Percentiles rank a stretch among this genome's conserved stretches.
These are phyloP conservation scores for Enteromius unitaeniatus DNA, from an alignment of 2,797 vertebrate genomes.

Conservation along the genomic window DNA sequence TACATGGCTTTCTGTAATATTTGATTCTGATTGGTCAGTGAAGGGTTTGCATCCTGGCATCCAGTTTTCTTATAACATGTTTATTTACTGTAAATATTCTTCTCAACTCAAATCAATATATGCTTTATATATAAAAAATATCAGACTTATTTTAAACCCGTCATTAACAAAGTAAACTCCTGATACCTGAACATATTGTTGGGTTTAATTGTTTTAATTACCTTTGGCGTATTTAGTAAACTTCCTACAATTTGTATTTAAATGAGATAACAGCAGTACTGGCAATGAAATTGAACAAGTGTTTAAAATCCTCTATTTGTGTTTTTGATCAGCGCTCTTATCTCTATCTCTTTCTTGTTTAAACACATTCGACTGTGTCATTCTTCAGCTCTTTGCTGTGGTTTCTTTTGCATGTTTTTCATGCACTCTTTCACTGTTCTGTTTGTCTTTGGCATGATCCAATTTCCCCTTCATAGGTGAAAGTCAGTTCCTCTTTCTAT, in stretches of 20 bases:
- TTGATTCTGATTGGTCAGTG: not conserved
- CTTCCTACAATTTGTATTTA: not conserved
- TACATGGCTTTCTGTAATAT: not conserved
- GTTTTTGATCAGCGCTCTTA: not conserved
- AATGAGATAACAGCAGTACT: not conserved
- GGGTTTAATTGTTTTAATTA: not conserved
- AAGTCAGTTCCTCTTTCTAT: constrained; percentile 49
- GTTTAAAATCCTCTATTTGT: not conserved
- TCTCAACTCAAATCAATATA: not conserved
- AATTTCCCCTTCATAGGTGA: constrained; percentile 30
- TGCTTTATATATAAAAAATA: not conserved
- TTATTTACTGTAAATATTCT: not conserved
- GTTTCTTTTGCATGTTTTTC: constrained; percentile 16
- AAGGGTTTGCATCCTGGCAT: not conserved
- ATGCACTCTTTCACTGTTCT: not conserved
- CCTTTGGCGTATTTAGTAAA: not conserved
- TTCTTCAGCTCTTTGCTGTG: constrained; percentile 29
- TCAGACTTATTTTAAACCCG: not conserved
- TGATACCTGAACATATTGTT: not conserved
- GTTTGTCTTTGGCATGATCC: constrained; percentile 25
- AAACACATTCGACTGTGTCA: constrained; percentile 10
- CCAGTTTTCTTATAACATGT: not conserved
- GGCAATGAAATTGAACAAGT: not conserved
- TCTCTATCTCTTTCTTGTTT: not conserved
- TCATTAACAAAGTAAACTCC: not conserved